Percentiles rank a stretch among this genome's conserved stretches.
These are phyloP conservation scores for Caenorhabditis angaria DNA, from an alignment of 2,888 invertebrate species.

Conservation along the genomic window DNA sequence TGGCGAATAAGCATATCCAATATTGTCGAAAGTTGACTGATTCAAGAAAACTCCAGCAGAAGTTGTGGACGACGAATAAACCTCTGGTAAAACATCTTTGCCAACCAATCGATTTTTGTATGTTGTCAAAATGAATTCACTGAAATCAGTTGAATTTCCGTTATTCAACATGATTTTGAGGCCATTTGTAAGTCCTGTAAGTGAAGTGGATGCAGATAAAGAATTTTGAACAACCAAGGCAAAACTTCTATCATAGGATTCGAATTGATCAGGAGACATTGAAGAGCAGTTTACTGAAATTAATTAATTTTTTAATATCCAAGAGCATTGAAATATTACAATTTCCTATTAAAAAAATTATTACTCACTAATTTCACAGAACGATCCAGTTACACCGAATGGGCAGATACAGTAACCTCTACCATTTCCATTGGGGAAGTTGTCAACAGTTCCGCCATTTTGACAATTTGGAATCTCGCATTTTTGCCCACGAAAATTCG, in stretches of 20 bases:
- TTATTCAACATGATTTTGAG: conserved; percentile 28
- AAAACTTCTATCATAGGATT: conserved; percentile 39
- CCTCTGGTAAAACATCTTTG: conserved; percentile 11
- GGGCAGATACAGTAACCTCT: conserved; percentile 46
- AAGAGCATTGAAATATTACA: too few relatives aligned
- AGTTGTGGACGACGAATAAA: conserved; percentile 20
- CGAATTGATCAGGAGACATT: conserved; percentile 29
- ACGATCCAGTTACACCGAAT: conserved; percentile 43
- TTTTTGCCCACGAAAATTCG: conserved; percentile 27
- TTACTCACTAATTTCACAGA: conserved; percentile 44
- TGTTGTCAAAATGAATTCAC: conserved; percentile 43
- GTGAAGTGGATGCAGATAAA: conserved; percentile 31
- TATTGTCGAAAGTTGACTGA: conserved; percentile 23
- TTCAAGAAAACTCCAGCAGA: conserved; percentile 32
- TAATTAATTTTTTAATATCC: neutral
- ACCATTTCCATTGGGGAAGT: conserved; percentile 47
- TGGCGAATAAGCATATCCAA: conserved; percentile 39
- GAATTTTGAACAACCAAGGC: conserved; percentile 45
- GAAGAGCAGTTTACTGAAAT: conserved; percentile 37
- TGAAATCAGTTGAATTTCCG: conserved; percentile 33
- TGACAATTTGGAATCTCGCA: conserved; percentile 46
- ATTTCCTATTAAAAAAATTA: neutral
- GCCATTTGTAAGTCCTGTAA: conserved; percentile 25
- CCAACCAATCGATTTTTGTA: conserved; percentile 26
- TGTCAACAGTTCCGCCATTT: conserved; percentile 46